Evolutionary conservation across 1,140 invertebrate genomes (phyloP), one percentile per base, ranked within the genome.

Genomic region (Ylistrum balloti): DNA sequence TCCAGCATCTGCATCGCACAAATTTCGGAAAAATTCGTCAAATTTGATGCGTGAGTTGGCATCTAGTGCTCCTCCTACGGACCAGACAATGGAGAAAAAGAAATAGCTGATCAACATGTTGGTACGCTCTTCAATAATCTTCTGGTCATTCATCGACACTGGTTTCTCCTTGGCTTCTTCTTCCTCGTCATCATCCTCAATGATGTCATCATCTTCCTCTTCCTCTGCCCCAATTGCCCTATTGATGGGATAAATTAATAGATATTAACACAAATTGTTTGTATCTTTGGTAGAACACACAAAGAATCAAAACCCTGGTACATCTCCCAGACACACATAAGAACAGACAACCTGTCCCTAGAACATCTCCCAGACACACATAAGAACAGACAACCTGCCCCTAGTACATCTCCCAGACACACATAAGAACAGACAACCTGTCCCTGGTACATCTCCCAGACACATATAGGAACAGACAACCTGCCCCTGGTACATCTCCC

Each of bases 21-120:
- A 91, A 15, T 86, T 90, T 86, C 94, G 92, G 90, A 96, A 96
- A 87, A 96, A 96, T 89, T 96, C 95, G 85, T 96, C 95, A 94
- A 96, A 96, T 92, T 95, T 96, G 41, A 95, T 74, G 1, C 95
- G 89, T 7, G 95, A 96, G 88, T 93, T 93, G 32, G 93, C 91
- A 90, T 96, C 95, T 11, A 96, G 90, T 1, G 94, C 95, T 34
- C 94, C 95, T 1, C 96, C 96, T 85, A 96, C 91, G 11, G 95
- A 95, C 96, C 96, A 96, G n/a, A 96, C 95, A 15, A 96, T 90
- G n/a, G 95, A 95, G 90, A 96, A 96, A 85, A 96, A 93, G 92
- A 96, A 96, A 85, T 96, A 94, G 86, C 93, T 92, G 22, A 96
- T 93, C n/a, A 96, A 34, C 95, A 96, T 95, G 91, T 95, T 95